Evolutionary conservation across 1,140 invertebrate species (phyloP).

Genomic region (Agraylea sexmaculata): DNA sequence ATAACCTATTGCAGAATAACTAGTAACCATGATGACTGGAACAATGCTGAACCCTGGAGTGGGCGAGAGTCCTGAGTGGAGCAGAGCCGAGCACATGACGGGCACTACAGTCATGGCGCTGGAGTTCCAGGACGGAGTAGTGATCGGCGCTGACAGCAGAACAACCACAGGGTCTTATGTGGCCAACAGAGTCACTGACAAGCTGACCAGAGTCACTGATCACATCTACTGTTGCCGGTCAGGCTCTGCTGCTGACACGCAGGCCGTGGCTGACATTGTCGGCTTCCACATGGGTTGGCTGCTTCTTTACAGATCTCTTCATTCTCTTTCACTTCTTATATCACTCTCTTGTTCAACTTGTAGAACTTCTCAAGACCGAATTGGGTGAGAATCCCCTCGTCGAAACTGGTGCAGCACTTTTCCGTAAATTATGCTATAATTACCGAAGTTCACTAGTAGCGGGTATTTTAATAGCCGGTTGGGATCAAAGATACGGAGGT

Average conservation of each 20-base stretch:
- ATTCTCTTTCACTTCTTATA: background rate
- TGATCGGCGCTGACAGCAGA: slow-evolving; percentile 94
- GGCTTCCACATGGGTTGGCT: slow-evolving; percentile 71
- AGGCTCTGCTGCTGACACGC: slow-evolving; percentile 94
- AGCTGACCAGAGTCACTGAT: slow-evolving; percentile 88
- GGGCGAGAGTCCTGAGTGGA: slow-evolving; percentile 50
- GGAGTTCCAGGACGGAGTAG: slow-evolving; percentile 89
- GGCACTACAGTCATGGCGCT: slow-evolving; percentile 91
- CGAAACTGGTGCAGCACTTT: slow-evolving; percentile 80
- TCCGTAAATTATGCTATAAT: slow-evolving; percentile 90
- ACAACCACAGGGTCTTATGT: slow-evolving; percentile 92
- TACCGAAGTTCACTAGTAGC: slow-evolving; percentile 87
- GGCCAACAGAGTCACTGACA: slow-evolving; percentile 91
- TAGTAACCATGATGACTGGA: too few species aligned
- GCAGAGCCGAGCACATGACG: slow-evolving; percentile 57
- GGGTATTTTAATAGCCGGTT: slow-evolving; percentile 88
- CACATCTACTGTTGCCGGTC: slow-evolving; percentile 95
- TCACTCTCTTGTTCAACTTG: slow-evolving; percentile 6
- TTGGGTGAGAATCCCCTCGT: slow-evolving; percentile 74
- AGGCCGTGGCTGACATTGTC: slow-evolving; percentile 94
- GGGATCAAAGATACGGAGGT: slow-evolving; percentile 80
- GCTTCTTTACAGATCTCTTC: background rate
- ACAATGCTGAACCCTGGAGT: too few species aligned
- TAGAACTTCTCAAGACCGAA: slow-evolving; percentile 56
- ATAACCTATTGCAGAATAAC: too few species aligned